A percentile compares a stretch with the other conserved stretches of the same genome.
Conservation (phyloP, 2,113 vertebrate genomes). For the Gnathonemus longibarbis region DNA sequence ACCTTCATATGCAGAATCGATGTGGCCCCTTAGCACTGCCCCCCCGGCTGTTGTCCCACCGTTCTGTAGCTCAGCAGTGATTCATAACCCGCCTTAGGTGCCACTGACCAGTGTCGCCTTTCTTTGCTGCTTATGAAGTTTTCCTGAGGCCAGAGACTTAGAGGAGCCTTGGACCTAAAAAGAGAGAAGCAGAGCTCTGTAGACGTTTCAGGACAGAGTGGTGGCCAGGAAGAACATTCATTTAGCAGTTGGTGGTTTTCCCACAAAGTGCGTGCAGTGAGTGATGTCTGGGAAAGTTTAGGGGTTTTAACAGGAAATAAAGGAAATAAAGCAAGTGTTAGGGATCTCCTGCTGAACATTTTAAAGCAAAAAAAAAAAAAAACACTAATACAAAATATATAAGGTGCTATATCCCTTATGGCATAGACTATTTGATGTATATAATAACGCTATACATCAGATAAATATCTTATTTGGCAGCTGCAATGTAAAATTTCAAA, state of each 20-base stretch:
- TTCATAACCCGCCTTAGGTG: not conserved
- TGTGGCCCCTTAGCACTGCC: not conserved
- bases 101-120: not conserved
- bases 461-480: not conserved
- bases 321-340: not conserved
- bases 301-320: not conserved
- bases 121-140: not conserved
- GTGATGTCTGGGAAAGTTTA: not conserved
- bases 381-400: not conserved
- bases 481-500: not conserved
- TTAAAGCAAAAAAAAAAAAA: not conserved
- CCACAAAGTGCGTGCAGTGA: not conserved
- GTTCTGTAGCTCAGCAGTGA: not conserved
- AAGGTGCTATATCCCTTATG: not conserved
- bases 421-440: not conserved
- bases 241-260: not conserved
- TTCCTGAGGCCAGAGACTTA: not conserved
- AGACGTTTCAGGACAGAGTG: not conserved
- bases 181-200: not conserved
- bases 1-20: not conserved
- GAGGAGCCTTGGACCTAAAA: not conserved
- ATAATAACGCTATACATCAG: not conserved
- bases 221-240: not conserved
- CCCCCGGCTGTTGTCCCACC: not conserved
- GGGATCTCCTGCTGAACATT: not conserved